Conservation (phyloP, 2,888 invertebrate species). For the Apeira syringaria region DNA sequence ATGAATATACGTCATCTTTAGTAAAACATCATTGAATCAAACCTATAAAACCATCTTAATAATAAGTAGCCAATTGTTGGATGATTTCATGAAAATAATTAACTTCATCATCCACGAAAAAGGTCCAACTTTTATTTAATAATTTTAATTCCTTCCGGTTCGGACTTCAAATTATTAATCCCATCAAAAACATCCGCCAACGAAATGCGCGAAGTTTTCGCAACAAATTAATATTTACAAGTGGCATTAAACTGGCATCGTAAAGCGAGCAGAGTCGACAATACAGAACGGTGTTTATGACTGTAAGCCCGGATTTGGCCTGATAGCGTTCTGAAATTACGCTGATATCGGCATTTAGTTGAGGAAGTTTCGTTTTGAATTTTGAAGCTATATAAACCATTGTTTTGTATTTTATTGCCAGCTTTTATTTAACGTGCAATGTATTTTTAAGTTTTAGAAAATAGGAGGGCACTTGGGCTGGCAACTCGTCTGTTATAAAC, state of each 20-base stretch:
- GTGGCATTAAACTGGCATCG: slow-evolving; percentile 36
- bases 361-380: not conserved
- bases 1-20: no score
- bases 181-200: slow-evolving; percentile 32
- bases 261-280: slow-evolving; percentile 31
- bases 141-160: slow-evolving; percentile 30
- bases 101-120: no score
- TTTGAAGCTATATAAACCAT: no score
- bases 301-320: slow-evolving; percentile 20
- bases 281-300: slow-evolving; percentile 38
- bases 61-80: no score
- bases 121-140: slow-evolving; percentile 19
- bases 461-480: no score
- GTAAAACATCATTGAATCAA: no score
- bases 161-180: slow-evolving; percentile 26
- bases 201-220: slow-evolving; percentile 33
- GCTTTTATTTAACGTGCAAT: no score
- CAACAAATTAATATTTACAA: slow-evolving; percentile 44
- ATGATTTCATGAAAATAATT: no score
- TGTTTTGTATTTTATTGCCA: no score
- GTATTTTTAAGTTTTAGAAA: no score
- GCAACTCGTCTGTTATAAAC: no score
- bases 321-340: slow-evolving; percentile 6
- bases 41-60: no score
- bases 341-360: not conserved